Evolutionary conservation across 2,113 vertebrate species (phyloP).

Genomic region (Eretmochelys imbricata): DNA sequence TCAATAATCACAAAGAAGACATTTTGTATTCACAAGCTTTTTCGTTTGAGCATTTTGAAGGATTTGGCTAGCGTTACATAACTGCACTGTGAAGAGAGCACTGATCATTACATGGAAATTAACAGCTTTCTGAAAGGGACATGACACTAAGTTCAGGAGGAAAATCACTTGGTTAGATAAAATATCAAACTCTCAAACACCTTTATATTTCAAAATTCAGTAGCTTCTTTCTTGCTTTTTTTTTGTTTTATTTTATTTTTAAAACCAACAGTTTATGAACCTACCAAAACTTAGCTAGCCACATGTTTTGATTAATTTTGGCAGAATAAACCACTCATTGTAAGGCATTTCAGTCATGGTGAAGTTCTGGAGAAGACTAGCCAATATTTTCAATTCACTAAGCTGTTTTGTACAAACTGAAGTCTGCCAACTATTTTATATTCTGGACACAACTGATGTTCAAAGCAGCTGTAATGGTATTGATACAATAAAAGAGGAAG

Average conservation of each 20-base stretch:
- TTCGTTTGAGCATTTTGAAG: slow-evolving; percentile 75
- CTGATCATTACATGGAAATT: slow-evolving; percentile 53
- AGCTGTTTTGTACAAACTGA: slow-evolving; percentile 42
- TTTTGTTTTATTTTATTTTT: not conserved
- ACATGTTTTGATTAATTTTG: slow-evolving; percentile 49
- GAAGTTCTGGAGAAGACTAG: slow-evolving; percentile 61
- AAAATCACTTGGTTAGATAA: slow-evolving; percentile 42
- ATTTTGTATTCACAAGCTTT: slow-evolving; percentile 73
- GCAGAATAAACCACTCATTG: slow-evolving; percentile 65
- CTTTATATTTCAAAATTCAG: slow-evolving; percentile 39
- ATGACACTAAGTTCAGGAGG: slow-evolving; percentile 63
- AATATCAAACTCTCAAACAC: slow-evolving; percentile 62
- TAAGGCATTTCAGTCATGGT: slow-evolving; percentile 73
- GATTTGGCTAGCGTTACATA: slow-evolving; percentile 70
- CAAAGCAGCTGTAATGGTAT: slow-evolving; percentile 53
- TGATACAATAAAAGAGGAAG: slow-evolving; percentile 42
- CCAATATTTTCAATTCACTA: slow-evolving; percentile 57
- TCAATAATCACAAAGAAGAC: slow-evolving; percentile 80
- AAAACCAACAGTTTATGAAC: slow-evolving; percentile 30
- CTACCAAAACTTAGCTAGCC: slow-evolving; percentile 39
- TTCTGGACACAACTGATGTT: slow-evolving; percentile 36
- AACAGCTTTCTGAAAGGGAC: slow-evolving; percentile 54
- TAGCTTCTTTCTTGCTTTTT: not conserved
- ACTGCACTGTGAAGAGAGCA: slow-evolving; percentile 62
- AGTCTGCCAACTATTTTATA: not conserved